Percentiles rank a stretch among this genome's conserved stretches.
Conservation (phyloP, 2,888 invertebrate species). For the Poecilus cupreus region DNA sequence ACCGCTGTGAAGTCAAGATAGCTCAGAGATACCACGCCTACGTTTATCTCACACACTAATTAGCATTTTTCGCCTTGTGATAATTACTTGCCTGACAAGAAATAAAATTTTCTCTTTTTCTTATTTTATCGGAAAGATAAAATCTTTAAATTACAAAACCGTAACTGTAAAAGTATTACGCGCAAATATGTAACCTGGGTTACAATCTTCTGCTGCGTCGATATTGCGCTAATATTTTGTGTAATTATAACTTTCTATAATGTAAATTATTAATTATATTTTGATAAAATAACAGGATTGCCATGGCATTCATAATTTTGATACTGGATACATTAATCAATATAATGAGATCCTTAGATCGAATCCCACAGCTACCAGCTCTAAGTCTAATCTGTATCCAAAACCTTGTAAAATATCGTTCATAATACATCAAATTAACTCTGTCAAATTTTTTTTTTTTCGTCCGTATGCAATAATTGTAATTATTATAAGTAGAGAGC, state of each 20-base stretch:
- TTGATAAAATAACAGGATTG: background rate
- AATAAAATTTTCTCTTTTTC: constrained; percentile 39
- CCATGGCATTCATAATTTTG: background rate
- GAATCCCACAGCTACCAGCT: too few relatives aligned
- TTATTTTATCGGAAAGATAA: constrained; percentile 35
- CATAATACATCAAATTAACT: too few relatives aligned
- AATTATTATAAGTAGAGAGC: too few relatives aligned
- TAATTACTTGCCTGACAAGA: constrained; percentile 39
- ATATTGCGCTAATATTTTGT: background rate
- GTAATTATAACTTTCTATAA: background rate
- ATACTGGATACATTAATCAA: too few relatives aligned
- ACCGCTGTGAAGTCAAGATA: background rate
- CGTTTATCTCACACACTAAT: constrained; percentile 44
- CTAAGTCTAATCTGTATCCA: too few relatives aligned
- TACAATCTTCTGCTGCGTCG: background rate
- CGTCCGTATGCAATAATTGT: too few relatives aligned
- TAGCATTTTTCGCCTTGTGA: constrained; percentile 43
- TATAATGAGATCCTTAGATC: too few relatives aligned
- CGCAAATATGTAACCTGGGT: constrained; percentile 12
- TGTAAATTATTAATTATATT: background rate
- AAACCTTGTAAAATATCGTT: too few relatives aligned
- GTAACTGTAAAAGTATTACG: constrained; percentile 27
- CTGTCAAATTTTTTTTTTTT: too few relatives aligned
- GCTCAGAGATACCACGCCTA: constrained; percentile 39
- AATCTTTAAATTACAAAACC: constrained; percentile 44